Evolutionary conservation across 2,797 vertebrate species (phyloP).

Genomic region (Gadopsis marmoratus): DNA sequence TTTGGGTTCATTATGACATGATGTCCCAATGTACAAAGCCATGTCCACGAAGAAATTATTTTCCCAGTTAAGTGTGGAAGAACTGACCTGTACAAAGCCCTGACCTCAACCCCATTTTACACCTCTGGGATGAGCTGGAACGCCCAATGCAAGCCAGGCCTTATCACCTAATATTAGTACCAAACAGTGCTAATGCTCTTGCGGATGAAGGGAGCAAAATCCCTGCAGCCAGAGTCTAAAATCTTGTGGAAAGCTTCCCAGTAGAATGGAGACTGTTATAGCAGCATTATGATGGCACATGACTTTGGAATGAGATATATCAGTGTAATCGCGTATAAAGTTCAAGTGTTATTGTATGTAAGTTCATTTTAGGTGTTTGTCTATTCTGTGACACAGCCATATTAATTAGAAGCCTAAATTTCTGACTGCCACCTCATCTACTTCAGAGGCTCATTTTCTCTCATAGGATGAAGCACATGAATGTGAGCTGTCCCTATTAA

Average conservation of each 20-base stretch:
- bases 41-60: background rate
- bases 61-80: background rate
- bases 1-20: background rate
- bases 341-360: background rate
- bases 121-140: background rate
- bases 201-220: background rate
- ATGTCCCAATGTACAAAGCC: background rate
- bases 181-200: background rate
- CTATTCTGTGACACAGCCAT: background rate
- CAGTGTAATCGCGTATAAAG: background rate
- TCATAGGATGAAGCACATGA: slow-evolving; percentile 20
- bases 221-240: background rate
- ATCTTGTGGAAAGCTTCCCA: background rate
- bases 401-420: slow-evolving; percentile 1
- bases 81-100: too few species aligned
- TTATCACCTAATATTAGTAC: background rate
- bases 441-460: slow-evolving; percentile 8
- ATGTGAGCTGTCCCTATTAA: slow-evolving; percentile 43
- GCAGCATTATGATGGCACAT: too few species aligned
- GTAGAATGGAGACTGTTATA: background rate
- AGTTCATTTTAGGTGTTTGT: background rate
- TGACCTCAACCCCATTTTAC: too few species aligned
- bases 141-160: background rate
- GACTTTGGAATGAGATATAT: background rate
- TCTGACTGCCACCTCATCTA: background rate